Percentiles rank a stretch among this genome's conserved stretches.
Conservation (phyloP, 2,113 vertebrate genomes). For the Campylomormyrus tamandua region DNA sequence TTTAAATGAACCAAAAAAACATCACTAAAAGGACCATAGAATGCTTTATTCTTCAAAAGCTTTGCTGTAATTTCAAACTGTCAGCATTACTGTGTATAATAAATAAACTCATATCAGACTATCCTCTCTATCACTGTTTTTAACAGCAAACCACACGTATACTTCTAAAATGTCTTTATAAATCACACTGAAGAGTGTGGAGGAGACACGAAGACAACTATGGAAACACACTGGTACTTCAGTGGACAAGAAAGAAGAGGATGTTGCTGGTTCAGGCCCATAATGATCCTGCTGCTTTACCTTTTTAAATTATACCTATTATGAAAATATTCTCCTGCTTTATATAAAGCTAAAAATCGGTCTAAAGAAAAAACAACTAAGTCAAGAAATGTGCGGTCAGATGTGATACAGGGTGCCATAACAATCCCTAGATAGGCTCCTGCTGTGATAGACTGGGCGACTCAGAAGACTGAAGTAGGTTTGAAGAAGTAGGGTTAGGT, state of each 20-base stretch:
- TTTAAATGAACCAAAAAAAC: background rate
- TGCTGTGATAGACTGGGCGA: background rate
- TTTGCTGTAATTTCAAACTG: background rate
- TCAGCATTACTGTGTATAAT: background rate
- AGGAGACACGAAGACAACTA: background rate
- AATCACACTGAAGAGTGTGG: background rate
- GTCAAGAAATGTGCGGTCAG: background rate
- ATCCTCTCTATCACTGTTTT: background rate
- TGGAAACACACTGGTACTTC: background rate
- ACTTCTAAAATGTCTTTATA: background rate
- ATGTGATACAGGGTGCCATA: background rate
- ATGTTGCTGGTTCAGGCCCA: background rate
- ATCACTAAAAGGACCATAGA: background rate
- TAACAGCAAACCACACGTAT: background rate
- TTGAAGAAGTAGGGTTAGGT: background rate
- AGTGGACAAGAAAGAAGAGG: background rate
- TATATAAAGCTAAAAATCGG: background rate
- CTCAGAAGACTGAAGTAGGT: background rate
- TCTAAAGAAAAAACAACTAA: background rate
- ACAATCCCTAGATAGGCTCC: background rate
- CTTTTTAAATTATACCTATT: background rate
- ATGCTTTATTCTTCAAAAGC: constrained; percentile 23
- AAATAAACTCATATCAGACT: background rate
- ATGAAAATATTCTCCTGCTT: background rate
- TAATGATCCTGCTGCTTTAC: background rate